Base-by-base conservation (phyloP, 2,113 vertebrate genomes). In the Pterocles orientalis region DNA sequence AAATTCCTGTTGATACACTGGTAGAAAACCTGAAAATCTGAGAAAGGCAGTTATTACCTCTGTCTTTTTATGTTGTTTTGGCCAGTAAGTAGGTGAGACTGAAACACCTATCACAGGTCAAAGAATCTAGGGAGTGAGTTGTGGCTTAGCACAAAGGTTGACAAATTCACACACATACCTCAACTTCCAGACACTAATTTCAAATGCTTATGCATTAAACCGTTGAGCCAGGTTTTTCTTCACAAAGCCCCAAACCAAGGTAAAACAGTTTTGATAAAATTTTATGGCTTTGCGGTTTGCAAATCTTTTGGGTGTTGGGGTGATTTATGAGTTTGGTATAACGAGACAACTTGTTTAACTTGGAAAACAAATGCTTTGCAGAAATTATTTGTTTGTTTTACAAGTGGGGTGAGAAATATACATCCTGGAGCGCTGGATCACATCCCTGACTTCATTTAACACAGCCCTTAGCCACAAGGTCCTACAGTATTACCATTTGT, bases 91-190 rank as follows among this genome's bases (percentile, higher is more conserved):
- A 58, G 2, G 3, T 50, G 26, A 8, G 20, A 56, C 51, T 62
- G 43, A 75, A 70, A 31, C 7, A 8, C 4, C 5, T 11, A 47
- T 20, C 3, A 14, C 0, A 0, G 7, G 3, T 14, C 60, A 12
- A 65, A 48, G 15, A 69, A 47, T 7, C 11, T 29, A 18, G 20
- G 58, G 19, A 61, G 15, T 26, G n/a, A 20, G 6, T 8, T 60
- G 26, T 1, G 7, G 9, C 6, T 39, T 34, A 54, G 11, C 3
- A 41, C 16, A 57, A 39, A 19, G 3, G 4, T 36, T 57, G 41
- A 2, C 14, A 41, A 53, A 75, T 43, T 58, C 11, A 19, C 57
- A 23, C 10, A 53, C 25, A 28, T 16, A 53, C 51, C 26, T 13
- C 1, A 4, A 4, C 24, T 36, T 65, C 19, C 39, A 83, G 5